These are phyloP conservation scores for Rhinoptilus africanus DNA, from an alignment of 2,113 vertebrate species.

Conservation along the genomic window DNA sequence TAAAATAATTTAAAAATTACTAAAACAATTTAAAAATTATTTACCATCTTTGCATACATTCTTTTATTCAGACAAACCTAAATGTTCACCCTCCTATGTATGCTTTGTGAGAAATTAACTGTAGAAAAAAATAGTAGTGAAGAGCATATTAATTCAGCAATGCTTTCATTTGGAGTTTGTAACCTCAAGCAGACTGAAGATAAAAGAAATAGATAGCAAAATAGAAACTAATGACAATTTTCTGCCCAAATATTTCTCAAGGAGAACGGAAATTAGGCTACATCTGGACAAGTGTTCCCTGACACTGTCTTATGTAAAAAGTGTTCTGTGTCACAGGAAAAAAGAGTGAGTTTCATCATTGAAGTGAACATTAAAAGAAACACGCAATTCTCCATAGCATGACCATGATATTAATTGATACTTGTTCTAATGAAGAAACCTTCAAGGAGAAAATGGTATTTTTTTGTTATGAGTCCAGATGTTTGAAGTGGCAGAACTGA, in stretches of 20 bases:
- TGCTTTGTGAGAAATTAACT: background rate
- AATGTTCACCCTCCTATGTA: background rate
- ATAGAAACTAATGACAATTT: background rate
- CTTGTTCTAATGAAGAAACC: slow-evolving; percentile 1
- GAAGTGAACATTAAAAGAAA: background rate
- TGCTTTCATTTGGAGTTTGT: background rate
- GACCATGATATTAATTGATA: background rate
- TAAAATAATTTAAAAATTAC: too few relatives aligned
- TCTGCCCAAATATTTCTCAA: background rate
- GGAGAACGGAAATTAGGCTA: background rate
- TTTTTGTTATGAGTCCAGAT: background rate
- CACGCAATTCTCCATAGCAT: background rate
- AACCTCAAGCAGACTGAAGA: background rate
- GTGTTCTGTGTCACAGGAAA: background rate
- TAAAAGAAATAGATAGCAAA: background rate
- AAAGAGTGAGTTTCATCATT: background rate
- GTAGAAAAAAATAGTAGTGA: background rate
- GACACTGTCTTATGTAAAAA: background rate
- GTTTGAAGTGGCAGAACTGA: background rate
- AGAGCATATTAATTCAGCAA: background rate
- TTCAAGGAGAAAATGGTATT: background rate
- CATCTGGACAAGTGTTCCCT: background rate
- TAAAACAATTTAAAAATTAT: too few relatives aligned
- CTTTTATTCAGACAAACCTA: background rate
- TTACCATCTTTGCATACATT: background rate